These are phyloP conservation scores for Indicator indicator DNA, from an alignment of 2,113 vertebrate genomes.

Conservation along the genomic window DNA sequence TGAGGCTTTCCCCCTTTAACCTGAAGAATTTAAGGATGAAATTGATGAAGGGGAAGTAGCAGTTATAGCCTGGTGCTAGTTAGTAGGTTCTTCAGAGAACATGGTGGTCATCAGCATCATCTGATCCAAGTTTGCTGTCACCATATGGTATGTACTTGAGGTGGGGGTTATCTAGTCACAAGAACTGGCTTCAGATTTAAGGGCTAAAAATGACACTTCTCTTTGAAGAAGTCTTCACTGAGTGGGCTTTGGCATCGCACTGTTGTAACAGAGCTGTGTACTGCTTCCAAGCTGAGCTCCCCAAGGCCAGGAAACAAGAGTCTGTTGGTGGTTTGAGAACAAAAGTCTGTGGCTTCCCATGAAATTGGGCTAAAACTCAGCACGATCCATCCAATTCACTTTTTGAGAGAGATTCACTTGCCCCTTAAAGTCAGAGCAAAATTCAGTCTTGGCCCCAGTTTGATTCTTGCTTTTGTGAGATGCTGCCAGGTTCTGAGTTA, in stretches of 20 bases:
- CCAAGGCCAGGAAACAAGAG: not conserved
- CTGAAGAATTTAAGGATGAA: not conserved
- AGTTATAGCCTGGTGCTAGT: not conserved
- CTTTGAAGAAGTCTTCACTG: not conserved
- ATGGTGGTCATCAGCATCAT: not conserved
- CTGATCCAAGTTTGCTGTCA: not conserved
- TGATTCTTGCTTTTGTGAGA: not conserved
- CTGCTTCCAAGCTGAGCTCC: not conserved
- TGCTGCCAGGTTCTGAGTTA: not conserved
- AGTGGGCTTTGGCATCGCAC: not conserved
- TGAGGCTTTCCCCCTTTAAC: not conserved
- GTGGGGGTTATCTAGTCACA: not conserved
- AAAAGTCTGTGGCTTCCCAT: not conserved
- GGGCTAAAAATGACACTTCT: not conserved
- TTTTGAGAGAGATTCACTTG: not conserved
- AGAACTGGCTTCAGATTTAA: not conserved
- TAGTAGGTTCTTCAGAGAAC: not conserved
- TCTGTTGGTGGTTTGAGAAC: not conserved
- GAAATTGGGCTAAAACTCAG: not conserved
- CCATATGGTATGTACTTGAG: not conserved
- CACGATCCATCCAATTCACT: not conserved
- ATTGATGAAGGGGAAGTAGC: not conserved
- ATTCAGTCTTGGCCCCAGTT: not conserved
- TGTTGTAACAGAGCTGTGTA: not conserved
- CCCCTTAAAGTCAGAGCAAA: not conserved